A percentile compares a stretch with the other conserved stretches of the same genome.
Conservation (phyloP, 2,888 invertebrate species). For the Megalurothrips usitatus region DNA sequence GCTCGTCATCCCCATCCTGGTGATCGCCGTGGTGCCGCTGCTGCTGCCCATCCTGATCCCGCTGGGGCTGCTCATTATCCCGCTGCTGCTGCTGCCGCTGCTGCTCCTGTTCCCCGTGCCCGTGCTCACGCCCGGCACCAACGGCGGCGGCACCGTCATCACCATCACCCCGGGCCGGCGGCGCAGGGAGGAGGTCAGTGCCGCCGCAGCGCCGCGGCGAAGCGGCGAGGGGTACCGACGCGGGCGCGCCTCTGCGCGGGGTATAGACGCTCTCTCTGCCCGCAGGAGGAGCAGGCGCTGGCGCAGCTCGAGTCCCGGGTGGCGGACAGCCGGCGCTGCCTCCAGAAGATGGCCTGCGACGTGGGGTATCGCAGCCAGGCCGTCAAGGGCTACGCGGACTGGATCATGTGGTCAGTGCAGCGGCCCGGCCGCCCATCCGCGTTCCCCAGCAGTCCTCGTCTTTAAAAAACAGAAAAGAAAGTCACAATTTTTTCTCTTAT, state of each 20-base stretch:
- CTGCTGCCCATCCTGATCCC: conserved; percentile 21
- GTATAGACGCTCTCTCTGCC: neutral
- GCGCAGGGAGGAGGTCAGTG: neutral
- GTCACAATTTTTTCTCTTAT: no score
- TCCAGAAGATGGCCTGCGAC: conserved; percentile 24
- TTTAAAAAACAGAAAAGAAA: no score
- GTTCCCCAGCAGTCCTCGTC: no score
- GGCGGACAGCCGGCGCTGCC: conserved; percentile 5
- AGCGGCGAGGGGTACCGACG: neutral
- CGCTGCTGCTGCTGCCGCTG: conserved; percentile 8
- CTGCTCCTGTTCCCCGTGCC: conserved; percentile 23
- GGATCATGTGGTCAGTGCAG: neutral
- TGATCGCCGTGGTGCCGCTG: conserved; percentile 8
- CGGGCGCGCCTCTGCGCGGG: no score
- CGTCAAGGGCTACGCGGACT: conserved; percentile 17
- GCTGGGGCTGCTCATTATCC: neutral
- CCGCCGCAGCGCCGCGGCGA: no score
- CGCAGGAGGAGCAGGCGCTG: conserved; percentile 16
- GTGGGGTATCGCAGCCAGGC: conserved; percentile 18
- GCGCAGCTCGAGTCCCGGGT: conserved; percentile 16
- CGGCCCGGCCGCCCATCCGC: no score
- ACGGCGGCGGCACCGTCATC: conserved; percentile 16
- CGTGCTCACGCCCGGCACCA: neutral
- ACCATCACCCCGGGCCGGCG: conserved; percentile 1
- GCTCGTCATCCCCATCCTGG: conserved; percentile 2